A percentile compares a stretch with the other conserved stretches of the same genome.
Conservation (phyloP, 2,888 invertebrate species). For the Phymatocera aterrima region DNA sequence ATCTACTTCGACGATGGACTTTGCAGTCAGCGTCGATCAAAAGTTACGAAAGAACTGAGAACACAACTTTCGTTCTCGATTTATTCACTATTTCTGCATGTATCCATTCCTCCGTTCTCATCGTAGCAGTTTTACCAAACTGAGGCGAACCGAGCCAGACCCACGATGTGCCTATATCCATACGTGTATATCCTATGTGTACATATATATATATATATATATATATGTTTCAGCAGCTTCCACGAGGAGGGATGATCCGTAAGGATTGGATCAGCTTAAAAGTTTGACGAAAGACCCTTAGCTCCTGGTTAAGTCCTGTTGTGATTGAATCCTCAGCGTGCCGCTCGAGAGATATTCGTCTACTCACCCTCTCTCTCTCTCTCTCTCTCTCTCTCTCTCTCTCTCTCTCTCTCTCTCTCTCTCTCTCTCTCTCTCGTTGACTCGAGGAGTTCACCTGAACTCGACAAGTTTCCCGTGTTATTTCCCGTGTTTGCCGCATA, state of each 20-base stretch:
- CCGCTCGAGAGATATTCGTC: background rate
- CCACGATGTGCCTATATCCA: background rate
- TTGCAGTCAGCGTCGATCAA: background rate
- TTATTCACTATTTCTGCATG: background rate
- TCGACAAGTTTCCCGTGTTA: background rate
- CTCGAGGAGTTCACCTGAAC: background rate
- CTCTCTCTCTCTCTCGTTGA: background rate
- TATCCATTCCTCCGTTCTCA: background rate
- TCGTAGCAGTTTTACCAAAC: background rate
- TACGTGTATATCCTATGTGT: background rate
- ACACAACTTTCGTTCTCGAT: background rate
- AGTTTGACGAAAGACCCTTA: slow-evolving; percentile 35
- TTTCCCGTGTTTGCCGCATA: background rate
- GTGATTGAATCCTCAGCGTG: slow-evolving; percentile 29
- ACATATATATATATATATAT: background rate
- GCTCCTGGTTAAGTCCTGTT: slow-evolving; percentile 14
- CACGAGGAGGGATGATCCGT: slow-evolving; percentile 27
- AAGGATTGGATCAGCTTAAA: slow-evolving; percentile 35
- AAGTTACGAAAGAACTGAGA: background rate
- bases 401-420: background rate
- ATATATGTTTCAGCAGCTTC: background rate
- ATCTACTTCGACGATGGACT: background rate
- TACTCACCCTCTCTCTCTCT: background rate
- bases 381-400: background rate
- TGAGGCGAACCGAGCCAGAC: background rate